Evolutionary conservation across 2,797 vertebrate genomes (phyloP).

Genomic region (Takifugu rubripes): DNA sequence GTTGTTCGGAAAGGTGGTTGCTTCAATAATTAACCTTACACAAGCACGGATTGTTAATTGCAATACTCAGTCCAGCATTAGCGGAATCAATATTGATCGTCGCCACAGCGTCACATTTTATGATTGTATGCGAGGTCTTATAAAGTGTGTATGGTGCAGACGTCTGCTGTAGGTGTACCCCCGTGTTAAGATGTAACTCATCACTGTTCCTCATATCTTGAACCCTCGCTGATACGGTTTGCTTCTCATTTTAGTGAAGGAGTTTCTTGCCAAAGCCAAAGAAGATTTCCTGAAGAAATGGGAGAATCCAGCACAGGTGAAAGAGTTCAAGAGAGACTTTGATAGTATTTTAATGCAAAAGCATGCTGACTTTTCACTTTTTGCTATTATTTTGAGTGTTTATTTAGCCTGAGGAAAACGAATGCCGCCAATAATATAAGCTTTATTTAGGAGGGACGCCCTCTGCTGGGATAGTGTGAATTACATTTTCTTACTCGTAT

Average conservation of each 20-base stretch:
- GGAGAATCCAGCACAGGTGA: slow-evolving; percentile 91
- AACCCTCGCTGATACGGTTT: slow-evolving; percentile 18
- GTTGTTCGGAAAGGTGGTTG: no score
- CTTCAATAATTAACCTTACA: no score
- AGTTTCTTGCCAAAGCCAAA: slow-evolving; percentile 96
- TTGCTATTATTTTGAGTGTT: no score
- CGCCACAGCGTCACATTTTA: no score
- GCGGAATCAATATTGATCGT: no score
- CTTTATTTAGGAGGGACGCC: slow-evolving; percentile 36
- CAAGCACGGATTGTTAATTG: no score
- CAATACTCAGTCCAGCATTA: no score
- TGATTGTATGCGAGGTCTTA: no score
- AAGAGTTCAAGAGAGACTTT: not conserved
- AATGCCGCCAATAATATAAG: slow-evolving; percentile 7
- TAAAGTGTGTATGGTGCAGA: no score
- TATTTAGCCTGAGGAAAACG: not conserved
- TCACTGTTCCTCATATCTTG: no score
- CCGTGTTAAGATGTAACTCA: no score
- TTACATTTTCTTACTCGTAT: not conserved
- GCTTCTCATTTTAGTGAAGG: slow-evolving; percentile 83
- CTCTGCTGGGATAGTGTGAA: slow-evolving; percentile 60
- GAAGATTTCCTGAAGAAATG: slow-evolving; percentile 97
- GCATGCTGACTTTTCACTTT: not conserved
- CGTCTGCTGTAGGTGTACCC: no score
- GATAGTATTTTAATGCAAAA: not conserved